Evolutionary conservation across 2,797 vertebrate genomes (phyloP), one percentile per base, ranked within the genome.

Genomic region (Micropoecilia bifurca): DNA sequence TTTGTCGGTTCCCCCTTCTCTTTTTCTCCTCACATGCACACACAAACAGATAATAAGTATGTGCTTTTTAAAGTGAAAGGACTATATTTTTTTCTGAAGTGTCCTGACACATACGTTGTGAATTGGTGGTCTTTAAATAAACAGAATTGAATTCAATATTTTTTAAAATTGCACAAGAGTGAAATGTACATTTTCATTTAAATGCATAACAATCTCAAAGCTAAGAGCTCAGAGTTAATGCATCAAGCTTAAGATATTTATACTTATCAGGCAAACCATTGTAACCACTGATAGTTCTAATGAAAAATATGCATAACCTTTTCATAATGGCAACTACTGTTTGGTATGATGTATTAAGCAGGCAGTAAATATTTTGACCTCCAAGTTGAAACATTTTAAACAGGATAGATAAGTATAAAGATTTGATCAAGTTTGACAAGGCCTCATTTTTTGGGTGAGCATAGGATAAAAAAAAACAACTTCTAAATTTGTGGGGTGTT

Each of bases 191-290:
- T 53, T 53, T 53, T 53, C 22, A 53, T 53, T 53, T 25, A 25
- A 53, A 53, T 75, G 81, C 80, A 83, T 93, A 91, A 80, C 83
- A 39, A 80, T 85, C 81, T 74, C 16, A 46, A 39, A 91, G 80
- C 83, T 73, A 61, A 87, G 83, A n/a, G 25, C 10, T 57, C 53
- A 57, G 53, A 89, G 76, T 85, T 84, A 81, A 77, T 86, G 85
- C 83, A 84, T 90, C 79, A 88, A 85, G 89, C 82, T 87, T 88
- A 69, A 85, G 77, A 69, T 73, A 89, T 85, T 86, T 84, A 86
- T 25, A 71, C 66, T 14, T 10, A 25, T 69, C 33, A 66, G 33
- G 61, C 33, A 66, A 3, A 39, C 3, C 18, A 22, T 9, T 0
- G 1, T 63, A 33, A 36, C 59, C 30, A 63, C 30, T 8, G 6